A percentile compares a stretch with the other conserved stretches of the same genome.
phyloP scores from a whole-genome alignment of 2,113 vertebrate species.

The Aegithalos caudatus region DNA sequence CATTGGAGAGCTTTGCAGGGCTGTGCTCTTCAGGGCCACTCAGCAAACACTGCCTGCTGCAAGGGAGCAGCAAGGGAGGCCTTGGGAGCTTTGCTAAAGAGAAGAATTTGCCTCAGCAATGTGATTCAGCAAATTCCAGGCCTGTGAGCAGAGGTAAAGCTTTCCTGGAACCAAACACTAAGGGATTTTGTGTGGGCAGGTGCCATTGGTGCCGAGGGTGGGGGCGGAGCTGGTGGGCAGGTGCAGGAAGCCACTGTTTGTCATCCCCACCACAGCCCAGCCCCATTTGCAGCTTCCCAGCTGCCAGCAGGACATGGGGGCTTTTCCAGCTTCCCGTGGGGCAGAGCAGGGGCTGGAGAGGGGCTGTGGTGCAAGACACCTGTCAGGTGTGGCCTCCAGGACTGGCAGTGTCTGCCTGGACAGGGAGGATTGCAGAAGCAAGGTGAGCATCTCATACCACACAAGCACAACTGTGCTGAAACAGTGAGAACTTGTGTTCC shows the following conservation, averaged over 20 bases:
- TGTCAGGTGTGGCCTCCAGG: neutral
- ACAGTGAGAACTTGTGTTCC: rapidly evolving
- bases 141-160: neutral
- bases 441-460: neutral
- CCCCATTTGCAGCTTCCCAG: neutral
- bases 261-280: neutral
- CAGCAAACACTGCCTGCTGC: neutral
- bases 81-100: neutral
- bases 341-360: neutral
- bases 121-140: neutral
- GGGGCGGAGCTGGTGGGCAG: neutral
- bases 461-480: neutral
- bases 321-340: neutral
- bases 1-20: rapidly evolving
- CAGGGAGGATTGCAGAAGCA: neutral
- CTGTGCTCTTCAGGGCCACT: neutral
- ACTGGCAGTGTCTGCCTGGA: neutral
- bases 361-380: rapidly evolving
- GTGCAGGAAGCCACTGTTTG: neutral
- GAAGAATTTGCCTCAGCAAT: neutral
- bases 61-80: neutral
- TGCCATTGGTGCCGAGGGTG: rapidly evolving
- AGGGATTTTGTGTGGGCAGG: neutral
- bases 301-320: neutral
- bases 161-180: neutral